Evolutionary conservation across 1,140 invertebrate genomes (phyloP), one percentile per base, ranked within the genome.

Genomic region (Cotesia glomerata): DNA sequence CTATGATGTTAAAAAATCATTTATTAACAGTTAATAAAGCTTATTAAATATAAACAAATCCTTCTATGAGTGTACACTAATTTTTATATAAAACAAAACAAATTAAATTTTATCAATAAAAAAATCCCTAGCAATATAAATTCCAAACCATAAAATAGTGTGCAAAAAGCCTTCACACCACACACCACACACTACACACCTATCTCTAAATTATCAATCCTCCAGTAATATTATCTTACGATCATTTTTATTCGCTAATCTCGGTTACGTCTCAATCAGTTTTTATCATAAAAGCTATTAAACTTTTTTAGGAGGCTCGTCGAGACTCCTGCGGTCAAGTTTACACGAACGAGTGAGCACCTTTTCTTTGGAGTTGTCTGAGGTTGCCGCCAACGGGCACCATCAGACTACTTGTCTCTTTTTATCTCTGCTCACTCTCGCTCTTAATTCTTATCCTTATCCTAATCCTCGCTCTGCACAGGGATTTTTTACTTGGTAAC

Each of bases 261-360:
- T 64, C 52, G 59, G 69, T 71, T 63, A 71, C 61, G 45, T 18
- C 69, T 63, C 59, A 64, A 71, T 71, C 39, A 63, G 14, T 71
- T 71, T 71, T 71, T 71, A 52, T 56, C 14, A 26, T 51, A 4
- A 14, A 56, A 64, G 45, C 61, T 63, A 71, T 63, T 71, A 63
- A 71, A 49, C 13, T 71, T 52, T 71, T 69, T 71, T 65, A 35
- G 63, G 45, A 49, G 36, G 11, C 63, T 70, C 34, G 58, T 3
- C 26, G 39, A 32, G 18, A 51, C 59, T 56, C 54, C 13, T 54
- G 69, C 34, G 69, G 69, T 71, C 61, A 71, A 71, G 45, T 71
- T 63, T 63, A 64, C 59, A 64, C 13, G 45, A 54, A 64, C 61
- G 26, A 69, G 39, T 39, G 35, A 70, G 45, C n/a, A 56, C 14